Base-by-base conservation (phyloP, 2,113 vertebrate genomes). In the Elephantulus edwardii region DNA sequence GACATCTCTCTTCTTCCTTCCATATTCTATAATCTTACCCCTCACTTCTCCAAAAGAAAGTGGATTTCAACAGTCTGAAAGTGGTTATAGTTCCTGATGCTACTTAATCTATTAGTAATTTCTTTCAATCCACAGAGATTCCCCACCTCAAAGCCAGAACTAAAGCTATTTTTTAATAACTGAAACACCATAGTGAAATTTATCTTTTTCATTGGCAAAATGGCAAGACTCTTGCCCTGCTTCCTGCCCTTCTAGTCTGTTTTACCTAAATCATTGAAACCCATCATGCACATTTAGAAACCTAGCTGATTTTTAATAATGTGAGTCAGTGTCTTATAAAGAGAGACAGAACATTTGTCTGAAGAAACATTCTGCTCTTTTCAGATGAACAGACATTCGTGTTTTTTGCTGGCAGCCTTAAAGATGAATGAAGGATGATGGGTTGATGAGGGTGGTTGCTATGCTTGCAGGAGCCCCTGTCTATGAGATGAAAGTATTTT, bases 141-240 rank as follows among this genome's bases (percentile, higher is more conserved):
- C 80, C 42, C 35, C 91, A 50, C 54, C 54, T 85, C 60, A 89
- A 89, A 94, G 90, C 52, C 50, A 84, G 89, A 91, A 60, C 35
- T 5, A 40, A 33, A 88, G 76, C n/a, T n/a, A n/a, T n/a, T n/a
- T n/a, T n/a, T n/a, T n/a, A n/a, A 75, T 86, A 81, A 35, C 82
- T 80, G 14, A 82, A 76, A 20, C 64, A 76, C 14, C 71, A 60
- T 62, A 56, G 44, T 54, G 52, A 83, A 93, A 46, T 50, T 16
- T 24, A 28, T 54, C 86, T 77, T 77, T 87, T 82, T 48, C 22
- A 58, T 78, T 88, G 30, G 46, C 66, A 72, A 44, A 79, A n/a
- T 52, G 85, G 9, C 28, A 83, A 70, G 84, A 72, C 12, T 83
- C 35, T 80, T 54, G 56, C 40, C 66, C 44, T 60, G 11, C 71